Conservation (phyloP, 2,797 vertebrate species). For the Cryptoprocta ferox region DNA sequence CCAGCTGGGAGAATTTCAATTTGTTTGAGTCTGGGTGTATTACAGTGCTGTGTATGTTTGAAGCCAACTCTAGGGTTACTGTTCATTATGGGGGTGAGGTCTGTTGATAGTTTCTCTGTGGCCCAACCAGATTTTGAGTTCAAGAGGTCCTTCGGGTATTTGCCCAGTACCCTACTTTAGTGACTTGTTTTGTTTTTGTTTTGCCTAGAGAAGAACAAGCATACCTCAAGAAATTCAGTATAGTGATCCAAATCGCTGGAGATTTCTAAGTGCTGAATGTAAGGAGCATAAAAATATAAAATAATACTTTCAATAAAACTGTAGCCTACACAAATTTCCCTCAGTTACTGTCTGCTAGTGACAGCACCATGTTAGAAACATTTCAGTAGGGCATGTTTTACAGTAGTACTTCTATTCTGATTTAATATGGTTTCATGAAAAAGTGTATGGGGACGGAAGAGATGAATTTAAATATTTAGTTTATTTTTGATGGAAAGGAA, state of each 20-base stretch:
- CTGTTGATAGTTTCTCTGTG: neutral
- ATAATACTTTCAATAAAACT: neutral
- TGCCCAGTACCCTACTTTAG: neutral
- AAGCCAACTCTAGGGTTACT: neutral
- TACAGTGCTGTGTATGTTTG: neutral
- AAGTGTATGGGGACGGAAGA: neutral
- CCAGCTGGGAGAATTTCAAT: neutral
- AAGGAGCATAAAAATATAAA: slow-evolving; percentile 48
- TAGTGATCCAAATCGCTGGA: neutral
- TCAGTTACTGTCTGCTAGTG: neutral
- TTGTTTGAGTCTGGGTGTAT: neutral
- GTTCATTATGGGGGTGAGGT: neutral
- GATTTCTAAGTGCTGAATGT: neutral
- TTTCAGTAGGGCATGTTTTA: slow-evolving; percentile 8
- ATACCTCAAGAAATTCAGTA: neutral
- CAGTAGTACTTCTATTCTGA: neutral
- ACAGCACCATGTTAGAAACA: neutral
- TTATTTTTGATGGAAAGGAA: slow-evolving; percentile 22
- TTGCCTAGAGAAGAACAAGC: neutral
- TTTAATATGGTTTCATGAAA: slow-evolving; percentile 38
- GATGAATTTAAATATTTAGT: neutral
- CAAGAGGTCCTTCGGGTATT: neutral
- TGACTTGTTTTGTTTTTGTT: neutral
- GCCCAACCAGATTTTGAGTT: neutral
- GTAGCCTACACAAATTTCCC: neutral